A percentile compares a stretch with the other conserved stretches of the same genome.
These are phyloP conservation scores for Athrips mouffetella DNA, from an alignment of 2,888 invertebrate species.

Conservation along the genomic window DNA sequence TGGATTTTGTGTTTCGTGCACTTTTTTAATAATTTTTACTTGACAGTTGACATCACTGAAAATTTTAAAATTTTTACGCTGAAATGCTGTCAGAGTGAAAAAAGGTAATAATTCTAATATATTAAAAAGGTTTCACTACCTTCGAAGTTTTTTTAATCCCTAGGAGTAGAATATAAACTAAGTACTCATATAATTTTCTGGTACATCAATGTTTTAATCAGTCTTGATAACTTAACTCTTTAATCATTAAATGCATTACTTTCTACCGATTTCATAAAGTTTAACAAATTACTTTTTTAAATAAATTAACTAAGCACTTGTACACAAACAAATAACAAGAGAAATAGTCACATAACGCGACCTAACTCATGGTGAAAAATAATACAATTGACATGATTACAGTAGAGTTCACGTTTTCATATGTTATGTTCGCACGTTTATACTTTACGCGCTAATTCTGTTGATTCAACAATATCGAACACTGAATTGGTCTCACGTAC, in stretches of 20 bases:
- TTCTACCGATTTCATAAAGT: too few species aligned
- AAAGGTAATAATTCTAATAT: too few species aligned
- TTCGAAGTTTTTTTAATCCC: too few species aligned
- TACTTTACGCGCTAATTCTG: conserved; percentile 59
- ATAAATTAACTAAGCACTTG: conserved; percentile 14
- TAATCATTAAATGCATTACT: too few species aligned
- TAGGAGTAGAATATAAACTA: too few species aligned
- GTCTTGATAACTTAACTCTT: not conserved
- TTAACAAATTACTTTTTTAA: conserved; percentile 9
- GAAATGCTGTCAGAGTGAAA: too few species aligned
- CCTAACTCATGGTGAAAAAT: conserved; percentile 28
- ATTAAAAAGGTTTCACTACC: not conserved
- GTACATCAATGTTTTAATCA: too few species aligned
- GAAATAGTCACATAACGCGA: conserved; percentile 18
- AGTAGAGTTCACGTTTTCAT: not conserved
- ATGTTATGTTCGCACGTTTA: conserved; percentile 46
- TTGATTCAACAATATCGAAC: conserved; percentile 64
- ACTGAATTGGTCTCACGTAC: conserved; percentile 70
- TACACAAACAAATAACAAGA: not conserved
- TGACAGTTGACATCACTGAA: conserved; percentile 13
- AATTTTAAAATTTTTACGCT: too few species aligned
- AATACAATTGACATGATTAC: conserved; percentile 6
- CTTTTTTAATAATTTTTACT: conserved; percentile 11
- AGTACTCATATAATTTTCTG: too few species aligned
- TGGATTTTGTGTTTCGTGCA: too few species aligned